Percentiles rank a stretch among this genome's conserved stretches.
These are phyloP conservation scores for Enteromius trimaculatus DNA, from an alignment of 2,797 vertebrate species.

Conservation along the genomic window DNA sequence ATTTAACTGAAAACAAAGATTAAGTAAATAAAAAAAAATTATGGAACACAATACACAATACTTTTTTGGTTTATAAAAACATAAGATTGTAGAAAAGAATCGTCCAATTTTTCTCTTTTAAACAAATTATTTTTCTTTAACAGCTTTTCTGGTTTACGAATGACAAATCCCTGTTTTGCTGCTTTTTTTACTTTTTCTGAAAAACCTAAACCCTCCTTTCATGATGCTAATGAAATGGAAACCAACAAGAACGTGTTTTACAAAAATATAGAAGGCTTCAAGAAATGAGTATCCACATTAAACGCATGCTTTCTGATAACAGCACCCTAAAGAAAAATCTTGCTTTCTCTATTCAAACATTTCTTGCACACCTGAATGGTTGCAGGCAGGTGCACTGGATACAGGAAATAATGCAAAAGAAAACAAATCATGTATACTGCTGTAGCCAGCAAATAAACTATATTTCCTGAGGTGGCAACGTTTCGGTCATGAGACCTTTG, in stretches of 20 bases:
- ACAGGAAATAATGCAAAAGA: not conserved
- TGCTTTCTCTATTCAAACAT: not conserved
- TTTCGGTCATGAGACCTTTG: conserved; percentile 12
- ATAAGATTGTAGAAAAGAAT: not conserved
- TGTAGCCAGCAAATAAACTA: not conserved
- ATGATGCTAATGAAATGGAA: not conserved
- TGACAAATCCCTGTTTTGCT: not conserved
- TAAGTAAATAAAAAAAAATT: not conserved
- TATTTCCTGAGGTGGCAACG: conserved; percentile 1
- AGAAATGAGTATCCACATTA: not conserved
- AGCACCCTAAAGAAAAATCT: not conserved
- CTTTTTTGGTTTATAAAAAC: not conserved
- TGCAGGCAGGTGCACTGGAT: conserved; percentile 2
- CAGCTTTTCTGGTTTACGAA: not conserved
- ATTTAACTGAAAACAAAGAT: not conserved
- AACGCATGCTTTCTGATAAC: not conserved
- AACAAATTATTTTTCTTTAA: not conserved
- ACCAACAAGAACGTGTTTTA: not conserved
- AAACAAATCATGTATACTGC: conserved; percentile 1
- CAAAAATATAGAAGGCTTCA: not conserved
- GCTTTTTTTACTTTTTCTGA: not conserved
- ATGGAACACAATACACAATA: not conserved
- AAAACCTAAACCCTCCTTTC: not conserved
- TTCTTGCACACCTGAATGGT: conserved; percentile 1
- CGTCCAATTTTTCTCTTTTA: not conserved